Percentiles rank a stretch among this genome's conserved stretches.
Evolutionary conservation across 2,113 vertebrate species (phyloP).

Genomic region (Sisor rabdophorus): DNA sequence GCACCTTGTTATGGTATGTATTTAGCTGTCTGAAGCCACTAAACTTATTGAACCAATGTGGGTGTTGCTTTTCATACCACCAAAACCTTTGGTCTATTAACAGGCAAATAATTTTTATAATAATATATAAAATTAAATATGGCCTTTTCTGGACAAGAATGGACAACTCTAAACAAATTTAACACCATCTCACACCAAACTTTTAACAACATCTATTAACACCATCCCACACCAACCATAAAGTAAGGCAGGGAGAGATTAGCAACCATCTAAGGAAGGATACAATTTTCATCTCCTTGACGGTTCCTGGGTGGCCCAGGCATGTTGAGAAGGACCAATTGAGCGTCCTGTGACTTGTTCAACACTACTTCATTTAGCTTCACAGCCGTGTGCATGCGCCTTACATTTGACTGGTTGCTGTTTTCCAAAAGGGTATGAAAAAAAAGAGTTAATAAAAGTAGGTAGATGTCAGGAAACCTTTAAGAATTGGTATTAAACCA

Average conservation of each 20-base stretch:
- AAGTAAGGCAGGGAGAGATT: background rate
- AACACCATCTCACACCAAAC: no score
- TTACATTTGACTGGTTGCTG: constrained; percentile 92
- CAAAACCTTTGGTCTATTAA: no score
- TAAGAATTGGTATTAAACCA: background rate
- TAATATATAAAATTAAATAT: no score
- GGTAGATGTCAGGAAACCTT: background rate
- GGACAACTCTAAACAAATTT: background rate
- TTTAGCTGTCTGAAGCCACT: background rate
- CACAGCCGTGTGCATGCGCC: constrained; percentile 95
- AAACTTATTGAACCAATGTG: no score
- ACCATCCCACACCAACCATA: background rate
- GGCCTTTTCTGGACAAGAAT: no score
- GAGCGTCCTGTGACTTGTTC: constrained; percentile 86
- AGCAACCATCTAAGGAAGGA: constrained; percentile 65
- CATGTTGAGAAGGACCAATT: constrained; percentile 95
- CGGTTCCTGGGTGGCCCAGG: constrained; percentile 86
- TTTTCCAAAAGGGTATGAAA: constrained; percentile 24
- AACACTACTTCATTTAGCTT: constrained; percentile 89
- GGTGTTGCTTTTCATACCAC: no score
- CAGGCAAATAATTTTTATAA: no score
- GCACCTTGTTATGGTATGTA: background rate
- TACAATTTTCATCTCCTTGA: constrained; percentile 96
- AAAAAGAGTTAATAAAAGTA: background rate
- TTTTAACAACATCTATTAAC: background rate